These are phyloP conservation scores for Leptodactylus fuscus DNA, from an alignment of 2,113 vertebrate genomes.

Conservation along the genomic window DNA sequence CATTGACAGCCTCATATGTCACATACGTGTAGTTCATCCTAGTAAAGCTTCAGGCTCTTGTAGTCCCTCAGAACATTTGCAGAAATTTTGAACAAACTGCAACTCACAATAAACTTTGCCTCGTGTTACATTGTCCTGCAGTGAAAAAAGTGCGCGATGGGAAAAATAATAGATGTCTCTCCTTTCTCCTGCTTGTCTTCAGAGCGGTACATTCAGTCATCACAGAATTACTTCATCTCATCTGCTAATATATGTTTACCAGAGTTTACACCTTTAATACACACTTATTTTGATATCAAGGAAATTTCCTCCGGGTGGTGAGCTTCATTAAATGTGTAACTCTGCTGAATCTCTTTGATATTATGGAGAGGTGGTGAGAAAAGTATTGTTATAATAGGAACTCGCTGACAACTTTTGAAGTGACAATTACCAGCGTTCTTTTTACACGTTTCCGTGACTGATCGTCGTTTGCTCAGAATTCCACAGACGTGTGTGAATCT, in stretches of 20 bases:
- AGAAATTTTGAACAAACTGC: background rate
- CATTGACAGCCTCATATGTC: background rate
- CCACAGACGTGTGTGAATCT: conserved; percentile 80
- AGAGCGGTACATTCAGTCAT: background rate
- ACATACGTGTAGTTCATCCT: background rate
- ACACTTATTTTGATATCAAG: conserved; percentile 59
- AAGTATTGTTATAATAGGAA: conserved; percentile 73
- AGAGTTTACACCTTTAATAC: conserved; percentile 36
- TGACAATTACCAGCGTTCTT: conserved; percentile 81
- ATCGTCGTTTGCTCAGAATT: conserved; percentile 78
- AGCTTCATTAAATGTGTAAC: conserved; percentile 89
- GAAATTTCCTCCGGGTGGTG: conserved; percentile 72
- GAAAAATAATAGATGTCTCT: too few species aligned
- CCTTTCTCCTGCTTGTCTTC: too few species aligned
- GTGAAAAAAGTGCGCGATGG: background rate
- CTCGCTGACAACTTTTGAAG: conserved; percentile 78
- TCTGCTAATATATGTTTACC: conserved; percentile 32
- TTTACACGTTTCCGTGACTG: conserved; percentile 81
- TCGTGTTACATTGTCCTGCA: background rate
- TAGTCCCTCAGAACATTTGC: background rate
- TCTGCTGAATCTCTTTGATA: conserved; percentile 69
- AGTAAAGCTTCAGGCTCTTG: background rate
- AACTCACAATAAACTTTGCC: background rate
- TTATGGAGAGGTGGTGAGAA: conserved; percentile 72
- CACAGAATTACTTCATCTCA: conserved; percentile 4